phyloP scores from a whole-genome alignment of 2,113 vertebrate genomes.

The Vidua macroura region DNA sequence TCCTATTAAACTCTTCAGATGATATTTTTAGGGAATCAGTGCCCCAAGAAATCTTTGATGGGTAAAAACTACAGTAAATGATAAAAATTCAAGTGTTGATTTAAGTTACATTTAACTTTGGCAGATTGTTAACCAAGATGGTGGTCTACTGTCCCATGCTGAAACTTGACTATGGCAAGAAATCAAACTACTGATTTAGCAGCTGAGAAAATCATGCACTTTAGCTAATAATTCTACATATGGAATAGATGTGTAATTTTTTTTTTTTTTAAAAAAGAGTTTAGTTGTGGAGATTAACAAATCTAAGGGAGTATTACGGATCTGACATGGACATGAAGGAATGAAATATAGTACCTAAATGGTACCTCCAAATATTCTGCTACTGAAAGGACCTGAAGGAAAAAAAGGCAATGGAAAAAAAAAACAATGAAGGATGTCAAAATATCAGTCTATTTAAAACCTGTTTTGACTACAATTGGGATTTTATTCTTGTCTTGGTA shows the following conservation, averaged over 20 bases:
- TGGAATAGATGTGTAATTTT: neutral
- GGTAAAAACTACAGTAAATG: neutral
- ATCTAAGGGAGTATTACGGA: neutral
- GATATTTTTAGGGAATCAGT: neutral
- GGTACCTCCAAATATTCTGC: neutral
- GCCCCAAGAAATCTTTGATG: neutral
- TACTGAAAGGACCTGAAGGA: neutral
- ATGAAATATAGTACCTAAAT: neutral
- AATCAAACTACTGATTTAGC: neutral
- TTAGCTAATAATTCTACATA: neutral
- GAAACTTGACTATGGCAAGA: neutral
- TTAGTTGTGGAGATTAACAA: neutral
- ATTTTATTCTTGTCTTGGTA: neutral
- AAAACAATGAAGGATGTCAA: neutral
- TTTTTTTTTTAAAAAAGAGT: neutral
- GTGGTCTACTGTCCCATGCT: neutral
- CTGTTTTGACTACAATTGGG: neutral
- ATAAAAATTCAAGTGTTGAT: neutral
- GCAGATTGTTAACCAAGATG: neutral
- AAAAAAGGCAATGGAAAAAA: neutral
- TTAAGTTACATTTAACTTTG: neutral
- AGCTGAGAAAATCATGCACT: neutral
- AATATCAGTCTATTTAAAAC: neutral
- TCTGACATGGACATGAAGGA: neutral
- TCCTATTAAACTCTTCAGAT: neutral